phyloP scores from a whole-genome alignment of 2,888 invertebrate genomes.

The Melanophora roralis region DNA sequence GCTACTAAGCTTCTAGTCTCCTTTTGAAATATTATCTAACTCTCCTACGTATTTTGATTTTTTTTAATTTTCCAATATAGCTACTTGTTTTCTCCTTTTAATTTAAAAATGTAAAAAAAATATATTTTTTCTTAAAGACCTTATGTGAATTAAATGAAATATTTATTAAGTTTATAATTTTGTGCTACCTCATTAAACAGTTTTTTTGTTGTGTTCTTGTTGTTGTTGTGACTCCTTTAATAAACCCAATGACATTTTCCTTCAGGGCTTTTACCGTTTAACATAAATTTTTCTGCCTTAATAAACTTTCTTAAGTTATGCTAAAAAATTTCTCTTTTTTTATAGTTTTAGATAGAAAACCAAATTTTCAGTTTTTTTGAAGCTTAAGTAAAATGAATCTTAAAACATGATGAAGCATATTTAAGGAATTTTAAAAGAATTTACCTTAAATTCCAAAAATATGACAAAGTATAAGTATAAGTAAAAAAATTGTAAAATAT shows the following conservation, averaged over 20 bases:
- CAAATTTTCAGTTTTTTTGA: not conserved
- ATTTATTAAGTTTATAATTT: constrained; percentile 54
- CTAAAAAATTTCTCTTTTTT: constrained; percentile 2
- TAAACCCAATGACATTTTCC: constrained; percentile 49
- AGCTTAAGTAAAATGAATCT: not conserved
- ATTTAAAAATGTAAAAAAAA: too few species aligned
- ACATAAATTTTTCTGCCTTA: constrained; percentile 2
- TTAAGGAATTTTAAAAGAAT: not conserved
- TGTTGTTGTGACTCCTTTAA: constrained; percentile 28
- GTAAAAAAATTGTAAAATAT: too few species aligned
- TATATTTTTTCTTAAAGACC: too few species aligned
- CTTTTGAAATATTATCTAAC: too few species aligned
- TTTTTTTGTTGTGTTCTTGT: not conserved
- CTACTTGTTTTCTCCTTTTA: too few species aligned
- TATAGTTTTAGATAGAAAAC: not conserved
- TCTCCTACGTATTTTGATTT: too few species aligned
- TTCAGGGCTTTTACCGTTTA: constrained; percentile 32
- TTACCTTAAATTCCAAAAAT: not conserved
- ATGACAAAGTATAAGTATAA: not conserved
- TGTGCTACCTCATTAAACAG: constrained; percentile 48
- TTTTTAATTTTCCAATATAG: too few species aligned
- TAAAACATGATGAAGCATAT: not conserved
- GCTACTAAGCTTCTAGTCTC: too few species aligned
- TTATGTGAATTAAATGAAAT: constrained; percentile 31
- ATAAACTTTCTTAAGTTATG: constrained; percentile 49